Evolutionary conservation across 2,888 invertebrate genomes (phyloP), one percentile per base, ranked within the genome.

Genomic region (Melolontha melolontha): DNA sequence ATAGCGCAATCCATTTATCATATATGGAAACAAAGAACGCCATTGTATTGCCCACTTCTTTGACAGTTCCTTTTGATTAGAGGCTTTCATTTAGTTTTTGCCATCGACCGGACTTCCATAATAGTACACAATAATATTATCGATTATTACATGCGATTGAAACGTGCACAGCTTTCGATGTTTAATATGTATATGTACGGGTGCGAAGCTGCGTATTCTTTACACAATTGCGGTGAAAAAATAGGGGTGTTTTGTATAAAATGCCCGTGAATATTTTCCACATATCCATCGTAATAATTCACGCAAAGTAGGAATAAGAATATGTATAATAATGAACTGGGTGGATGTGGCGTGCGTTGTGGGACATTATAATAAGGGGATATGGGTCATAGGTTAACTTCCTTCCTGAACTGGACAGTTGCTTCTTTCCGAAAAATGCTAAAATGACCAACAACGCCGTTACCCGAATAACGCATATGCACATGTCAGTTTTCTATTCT

Each of bases 221-320:
- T 77, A 76, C 73, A 75, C 79, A 79, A 79, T 79, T 79, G 79
- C 76, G 79, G 79, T 72, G 78, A 77, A 80, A 80, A 80, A 79
- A 78, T 65, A 79, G 73, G 80, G 80, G 79, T 76, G 77, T 77
- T 77, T 75, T 75, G 71, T 74, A 73, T 76, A 78, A 80, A 79
- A 79, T 75, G 75, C 71, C 71, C 72, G 73, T 74, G 67, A 74
- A 71, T 67, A 67, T 68, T 69, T 59, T 42, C 54, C 71, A 55
- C 16, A n/a, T 65, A 14, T 71, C 75, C 74, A 41, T 44, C 12
- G 50, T 49, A 11, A 1, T 42, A n/a, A 7, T 51, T 11, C 0
- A n/a, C 12, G 27, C 40, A 17, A 63, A 66, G 16, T 11, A 12
- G 7, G 0, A 27, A 27, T 0, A 34, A 10, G 0, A n/a, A 1